Conservation (phyloP, 2,888 invertebrate species). For the Hyposoter didymator region DNA sequence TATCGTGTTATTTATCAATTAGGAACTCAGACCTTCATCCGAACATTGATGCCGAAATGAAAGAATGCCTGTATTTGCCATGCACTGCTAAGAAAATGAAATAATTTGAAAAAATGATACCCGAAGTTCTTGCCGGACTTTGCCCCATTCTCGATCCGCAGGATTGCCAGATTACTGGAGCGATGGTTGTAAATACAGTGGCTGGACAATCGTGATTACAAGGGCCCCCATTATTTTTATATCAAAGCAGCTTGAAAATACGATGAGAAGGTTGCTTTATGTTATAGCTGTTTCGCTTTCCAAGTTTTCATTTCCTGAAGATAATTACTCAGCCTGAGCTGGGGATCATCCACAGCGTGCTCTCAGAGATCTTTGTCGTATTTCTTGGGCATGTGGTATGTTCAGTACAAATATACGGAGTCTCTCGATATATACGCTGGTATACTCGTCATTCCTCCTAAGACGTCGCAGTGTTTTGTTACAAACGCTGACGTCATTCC, state of each 20-base stretch:
- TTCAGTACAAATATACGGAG: neutral
- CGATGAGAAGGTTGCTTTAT: constrained; percentile 42
- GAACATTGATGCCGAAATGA: neutral
- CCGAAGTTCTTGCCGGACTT: neutral
- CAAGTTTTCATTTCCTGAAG: constrained; percentile 24
- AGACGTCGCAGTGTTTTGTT: neutral
- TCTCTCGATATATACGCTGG: neutral
- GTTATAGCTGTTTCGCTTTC: constrained; percentile 24
- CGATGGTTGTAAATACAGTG: constrained; percentile 16
- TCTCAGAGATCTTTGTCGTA: constrained; percentile 43
- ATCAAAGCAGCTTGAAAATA: neutral
- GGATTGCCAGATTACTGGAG: neutral
- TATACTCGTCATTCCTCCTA: neutral
- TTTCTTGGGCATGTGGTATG: constrained; percentile 26
- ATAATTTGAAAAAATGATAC: no score
- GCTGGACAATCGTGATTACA: constrained; percentile 17
- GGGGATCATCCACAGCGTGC: constrained; percentile 4
- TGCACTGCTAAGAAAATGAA: no score
- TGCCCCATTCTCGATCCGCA: neutral
- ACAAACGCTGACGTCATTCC: constrained; percentile 31
- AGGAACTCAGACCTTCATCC: neutral
- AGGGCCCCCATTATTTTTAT: neutral
- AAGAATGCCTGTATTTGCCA: no score
- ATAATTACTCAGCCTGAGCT: constrained; percentile 13
- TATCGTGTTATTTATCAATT: neutral